Base-by-base conservation (phyloP, 2,888 invertebrate genomes). In the Crepidodera aurea region DNA sequence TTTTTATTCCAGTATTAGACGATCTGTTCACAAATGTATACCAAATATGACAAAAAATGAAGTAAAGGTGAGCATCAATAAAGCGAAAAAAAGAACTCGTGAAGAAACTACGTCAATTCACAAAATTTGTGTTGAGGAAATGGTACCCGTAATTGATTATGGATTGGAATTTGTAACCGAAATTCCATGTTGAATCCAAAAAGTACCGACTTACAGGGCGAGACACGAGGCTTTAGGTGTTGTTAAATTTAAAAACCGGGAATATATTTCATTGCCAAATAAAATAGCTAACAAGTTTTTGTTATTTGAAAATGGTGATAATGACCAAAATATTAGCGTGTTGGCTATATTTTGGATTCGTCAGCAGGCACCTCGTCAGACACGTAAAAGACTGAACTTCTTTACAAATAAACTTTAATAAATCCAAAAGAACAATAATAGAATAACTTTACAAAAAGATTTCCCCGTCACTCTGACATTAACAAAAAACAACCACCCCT, bases 201-300 rank as follows among this genome's bases (percentile, higher is more conserved):
- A 44, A 44, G 10, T 5, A 13, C 25, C 44, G 7, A 25, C 5
- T 44, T 44, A 25, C 25, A 12, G 12, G n/a, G 25, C 25, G 22
- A 44, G 44, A 44, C 44, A 44, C 13, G 22, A 44, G 25, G 22
- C 44, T 44, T 25, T 44, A 8, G 25, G 44, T 5, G 4, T 44
- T 22, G 12, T 44, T 22, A 22, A n/a, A 22, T 44, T 2, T 44
- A 44, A 44, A 22, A 16, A 15, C n/a, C 8, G 42, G 8, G n/a
- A 42, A 18, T 3, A 42, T 18, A n/a, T 18, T 19, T 4, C 2
- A 18, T 10, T 42, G 10, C 19, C 42, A 7, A 18, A 19, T 18
- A 7, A 2, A 42, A 42, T 42, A 10, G 18, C 7, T 8, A 8
- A 4, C 8, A 1, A 42, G 6, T 42, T 42, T 42, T 44, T 44